These are phyloP conservation scores for Protula sp. DNA, from an alignment of 2,888 invertebrate genomes.

Conservation along the genomic window DNA sequence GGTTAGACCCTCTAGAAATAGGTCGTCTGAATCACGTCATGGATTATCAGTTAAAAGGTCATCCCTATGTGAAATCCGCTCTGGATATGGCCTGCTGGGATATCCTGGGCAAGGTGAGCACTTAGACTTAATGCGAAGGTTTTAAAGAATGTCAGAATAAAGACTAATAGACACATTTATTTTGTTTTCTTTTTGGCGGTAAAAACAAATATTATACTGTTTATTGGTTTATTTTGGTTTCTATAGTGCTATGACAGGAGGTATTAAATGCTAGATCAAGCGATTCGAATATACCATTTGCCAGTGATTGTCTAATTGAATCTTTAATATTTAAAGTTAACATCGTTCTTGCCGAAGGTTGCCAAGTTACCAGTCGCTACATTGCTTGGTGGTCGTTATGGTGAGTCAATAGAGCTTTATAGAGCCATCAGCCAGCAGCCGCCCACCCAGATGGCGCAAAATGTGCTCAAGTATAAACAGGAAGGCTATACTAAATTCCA, in stretches of 20 bases:
- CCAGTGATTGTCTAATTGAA: too few relatives aligned
- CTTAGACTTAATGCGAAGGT: too few relatives aligned
- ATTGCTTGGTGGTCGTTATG: slow-evolving; percentile 17
- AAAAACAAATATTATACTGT: too few relatives aligned
- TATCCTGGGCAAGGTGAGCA: slow-evolving; percentile 15
- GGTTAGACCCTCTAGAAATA: slow-evolving; percentile 11
- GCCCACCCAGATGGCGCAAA: slow-evolving; percentile 10
- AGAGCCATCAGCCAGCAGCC: slow-evolving; percentile 13
- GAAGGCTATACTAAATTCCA: slow-evolving; percentile 17
- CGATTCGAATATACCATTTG: too few relatives aligned
- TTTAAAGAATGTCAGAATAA: too few relatives aligned
- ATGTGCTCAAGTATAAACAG: slow-evolving; percentile 9
- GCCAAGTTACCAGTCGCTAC: slow-evolving; percentile 15
- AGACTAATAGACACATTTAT: too few relatives aligned
- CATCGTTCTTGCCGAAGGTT: too few relatives aligned
- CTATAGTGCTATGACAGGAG: too few relatives aligned
- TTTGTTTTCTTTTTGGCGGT: too few relatives aligned
- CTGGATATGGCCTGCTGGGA: slow-evolving; percentile 22
- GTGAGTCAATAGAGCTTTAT: slow-evolving; percentile 14
- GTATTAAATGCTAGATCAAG: too few relatives aligned
- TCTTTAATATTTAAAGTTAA: too few relatives aligned
- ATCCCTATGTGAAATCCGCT: slow-evolving; percentile 18
- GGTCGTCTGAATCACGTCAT: slow-evolving; percentile 10
- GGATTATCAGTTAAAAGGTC: slow-evolving; percentile 18
- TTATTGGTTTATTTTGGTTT: too few relatives aligned